Evolutionary conservation across 2,797 vertebrate genomes (phyloP).

Genomic region (Nannoperca obscura): DNA sequence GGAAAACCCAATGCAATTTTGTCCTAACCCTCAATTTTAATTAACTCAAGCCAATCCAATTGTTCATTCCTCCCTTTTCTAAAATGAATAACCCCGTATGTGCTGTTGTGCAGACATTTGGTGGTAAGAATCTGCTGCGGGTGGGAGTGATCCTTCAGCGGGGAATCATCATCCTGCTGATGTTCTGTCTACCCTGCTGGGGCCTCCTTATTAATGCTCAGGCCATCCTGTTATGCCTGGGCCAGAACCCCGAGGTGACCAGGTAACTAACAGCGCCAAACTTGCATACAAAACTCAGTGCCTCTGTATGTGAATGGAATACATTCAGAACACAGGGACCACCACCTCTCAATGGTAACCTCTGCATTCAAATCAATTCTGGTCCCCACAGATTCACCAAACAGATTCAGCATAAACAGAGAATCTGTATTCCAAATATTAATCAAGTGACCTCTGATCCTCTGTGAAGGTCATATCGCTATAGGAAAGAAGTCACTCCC

Average conservation of each 20-base stretch:
- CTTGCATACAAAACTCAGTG: background rate
- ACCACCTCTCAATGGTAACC: background rate
- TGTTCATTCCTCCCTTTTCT: constrained; percentile 10
- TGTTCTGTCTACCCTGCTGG: constrained; percentile 95
- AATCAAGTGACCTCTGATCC: background rate
- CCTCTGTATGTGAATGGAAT: background rate
- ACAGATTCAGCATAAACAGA: background rate
- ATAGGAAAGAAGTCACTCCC: background rate
- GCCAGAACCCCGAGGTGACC: constrained; percentile 88
- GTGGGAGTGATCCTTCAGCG: constrained; percentile 93
- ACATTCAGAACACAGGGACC: background rate
- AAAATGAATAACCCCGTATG: constrained; percentile 30
- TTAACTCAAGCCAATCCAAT: background rate
- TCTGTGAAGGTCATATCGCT: background rate
- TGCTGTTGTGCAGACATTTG: constrained; percentile 86
- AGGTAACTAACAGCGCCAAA: constrained; percentile 79
- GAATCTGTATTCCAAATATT: background rate
- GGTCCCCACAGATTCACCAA: background rate
- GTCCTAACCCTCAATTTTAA: background rate
- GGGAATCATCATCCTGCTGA: constrained; percentile 86
- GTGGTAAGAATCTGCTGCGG: constrained; percentile 88
- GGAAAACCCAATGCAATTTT: constrained; percentile 3
- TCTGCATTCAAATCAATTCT: background rate
- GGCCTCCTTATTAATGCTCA: constrained; percentile 90
- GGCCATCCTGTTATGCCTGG: constrained; percentile 85